A percentile compares a stretch with the other conserved stretches of the same genome.
Conservation (phyloP, 2,888 invertebrate species). For the Acanthosepion esculentum region DNA sequence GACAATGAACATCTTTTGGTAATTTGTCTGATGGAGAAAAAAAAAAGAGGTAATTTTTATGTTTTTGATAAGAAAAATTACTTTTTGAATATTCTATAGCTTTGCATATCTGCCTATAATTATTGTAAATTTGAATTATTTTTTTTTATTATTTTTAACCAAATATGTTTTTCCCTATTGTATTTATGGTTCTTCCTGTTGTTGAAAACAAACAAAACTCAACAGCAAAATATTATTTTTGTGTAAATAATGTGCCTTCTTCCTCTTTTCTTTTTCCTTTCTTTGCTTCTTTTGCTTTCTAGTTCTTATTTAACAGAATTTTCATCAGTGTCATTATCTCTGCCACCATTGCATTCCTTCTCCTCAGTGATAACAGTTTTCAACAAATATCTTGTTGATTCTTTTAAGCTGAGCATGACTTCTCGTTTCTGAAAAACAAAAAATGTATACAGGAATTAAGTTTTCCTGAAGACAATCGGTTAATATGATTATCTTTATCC, state of each 20-base stretch:
- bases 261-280: neutral
- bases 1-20: neutral
- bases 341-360: neutral
- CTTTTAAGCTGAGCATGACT: slow-evolving; percentile 50
- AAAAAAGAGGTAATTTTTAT: neutral
- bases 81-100: neutral
- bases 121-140: neutral
- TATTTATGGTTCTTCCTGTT: neutral
- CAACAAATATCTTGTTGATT: slow-evolving; percentile 33
- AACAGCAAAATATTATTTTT: neutral
- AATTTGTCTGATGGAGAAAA: neutral
- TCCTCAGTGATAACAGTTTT: slow-evolving; percentile 4
- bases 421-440: slow-evolving; percentile 52
- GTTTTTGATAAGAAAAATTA: neutral
- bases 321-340: neutral
- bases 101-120: neutral
- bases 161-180: neutral
- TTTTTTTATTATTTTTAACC: neutral
- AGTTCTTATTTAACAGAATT: slow-evolving; percentile 23
- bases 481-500: too few relatives aligned
- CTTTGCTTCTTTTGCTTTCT: neutral
- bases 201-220: slow-evolving; percentile 2
- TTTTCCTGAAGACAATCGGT: too few relatives aligned
- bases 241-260: neutral
- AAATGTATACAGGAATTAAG: neutral